Evolutionary conservation across 1,140 invertebrate genomes (phyloP), one percentile per base, ranked within the genome.

Genomic region (Aphidius gifuensis): DNA sequence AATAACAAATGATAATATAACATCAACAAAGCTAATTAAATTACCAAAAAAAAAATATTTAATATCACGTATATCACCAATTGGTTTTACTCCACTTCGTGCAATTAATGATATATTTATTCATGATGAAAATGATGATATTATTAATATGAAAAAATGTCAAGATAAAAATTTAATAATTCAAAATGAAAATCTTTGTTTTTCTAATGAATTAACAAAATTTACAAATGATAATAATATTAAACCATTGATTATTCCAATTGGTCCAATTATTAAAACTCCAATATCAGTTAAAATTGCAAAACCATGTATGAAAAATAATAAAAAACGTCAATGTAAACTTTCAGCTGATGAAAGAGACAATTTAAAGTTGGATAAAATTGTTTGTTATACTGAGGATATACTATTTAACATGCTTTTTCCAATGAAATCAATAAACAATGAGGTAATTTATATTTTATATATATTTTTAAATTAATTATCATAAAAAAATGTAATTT

Each of bases 231-330:
- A 60, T 0, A 38, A 62, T 8, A 64, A 65, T 5, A 68, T 71
- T 8, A 59, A 48, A 7, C 71, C 75, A 5, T 21, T 46, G 21
- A 58, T 81, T 39, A 65, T 81, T 61, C 76, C 79, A 8, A 50
- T 80, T 6, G 80, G 80, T 4, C 72, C 74, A 11, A 60, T 68
- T 5, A 80, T 81, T n/a, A 74, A 62, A 45, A 80, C 79, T 3
- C 77, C 78, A 3, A 58, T 61, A 11, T 43, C 59, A 0, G 59
- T 60, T 5, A 68, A 44, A 45, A 73, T 63, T 49, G 0, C n/a
- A 0, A 47, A 65, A 9, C 58, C 55, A 6, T 75, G 73, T 64
- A 1, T 39, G 0, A 60, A 73, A 16, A 66, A 64, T 11, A 65
- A 48, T 8, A 68, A 67, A 5, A 62, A 32, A 32, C 23, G 55